phyloP scores from a whole-genome alignment of 2,113 vertebrate species.

The Mobula birostris region DNA sequence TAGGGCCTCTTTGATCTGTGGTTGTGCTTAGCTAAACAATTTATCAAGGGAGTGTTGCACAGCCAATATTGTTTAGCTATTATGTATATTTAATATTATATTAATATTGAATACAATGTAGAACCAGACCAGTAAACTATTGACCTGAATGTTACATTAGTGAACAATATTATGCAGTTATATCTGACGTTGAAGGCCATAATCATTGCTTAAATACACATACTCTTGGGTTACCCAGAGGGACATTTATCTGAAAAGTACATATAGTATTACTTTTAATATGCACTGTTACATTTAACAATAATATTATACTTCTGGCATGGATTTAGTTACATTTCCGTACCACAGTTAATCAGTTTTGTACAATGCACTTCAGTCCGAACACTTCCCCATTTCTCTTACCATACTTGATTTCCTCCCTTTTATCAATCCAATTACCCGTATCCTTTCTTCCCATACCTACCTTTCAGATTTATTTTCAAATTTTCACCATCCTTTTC shows the following conservation, averaged over 20 bases:
- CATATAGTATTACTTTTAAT: not conserved
- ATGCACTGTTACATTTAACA: not conserved
- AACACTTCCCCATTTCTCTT: not conserved
- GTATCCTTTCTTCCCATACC: not conserved
- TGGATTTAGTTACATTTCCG: not conserved
- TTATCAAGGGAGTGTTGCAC: not conserved
- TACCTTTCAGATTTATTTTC: not conserved
- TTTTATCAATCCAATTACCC: not conserved
- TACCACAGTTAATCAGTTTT: not conserved
- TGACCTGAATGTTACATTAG: not conserved
- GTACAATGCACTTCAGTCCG: not conserved
- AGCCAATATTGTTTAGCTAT: not conserved
- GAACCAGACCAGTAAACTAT: not conserved
- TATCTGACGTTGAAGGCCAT: not conserved
- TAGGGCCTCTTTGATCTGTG: not conserved
- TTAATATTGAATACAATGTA: conserved; percentile 2
- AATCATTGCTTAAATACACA: not conserved
- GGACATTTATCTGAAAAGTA: not conserved
- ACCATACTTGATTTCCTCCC: not conserved
- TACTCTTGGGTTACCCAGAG: not conserved
- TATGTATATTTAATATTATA: not conserved
- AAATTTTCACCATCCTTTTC: not conserved
- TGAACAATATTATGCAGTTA: not conserved
- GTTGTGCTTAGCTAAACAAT: not conserved
- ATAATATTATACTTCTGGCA: not conserved